phyloP scores from a whole-genome alignment of 2,113 vertebrate species.

The Peucedramus taeniatus region DNA sequence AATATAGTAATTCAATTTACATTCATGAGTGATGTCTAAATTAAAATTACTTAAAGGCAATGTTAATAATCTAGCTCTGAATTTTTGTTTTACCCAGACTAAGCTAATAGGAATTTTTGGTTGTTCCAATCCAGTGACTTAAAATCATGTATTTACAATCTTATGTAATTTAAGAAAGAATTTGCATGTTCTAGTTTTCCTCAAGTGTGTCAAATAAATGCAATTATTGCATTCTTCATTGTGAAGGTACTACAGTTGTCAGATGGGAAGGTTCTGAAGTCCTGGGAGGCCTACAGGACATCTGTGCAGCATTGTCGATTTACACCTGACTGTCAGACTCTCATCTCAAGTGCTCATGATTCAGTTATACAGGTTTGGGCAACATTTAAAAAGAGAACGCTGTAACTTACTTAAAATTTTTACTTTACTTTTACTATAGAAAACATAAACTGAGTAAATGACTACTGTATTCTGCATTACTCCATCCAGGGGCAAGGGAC shows the following conservation, averaged over 20 bases:
- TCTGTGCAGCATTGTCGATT: constrained; percentile 86
- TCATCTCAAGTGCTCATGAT: constrained; percentile 89
- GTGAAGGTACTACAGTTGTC: constrained; percentile 82
- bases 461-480: neutral
- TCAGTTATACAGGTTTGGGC: constrained; percentile 81
- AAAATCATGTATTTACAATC: neutral
- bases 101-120: neutral
- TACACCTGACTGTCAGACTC: constrained; percentile 73
- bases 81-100: neutral
- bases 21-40: neutral
- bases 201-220: neutral
- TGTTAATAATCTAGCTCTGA: neutral
- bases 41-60: neutral
- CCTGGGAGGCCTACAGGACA: constrained; percentile 73
- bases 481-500: neutral
- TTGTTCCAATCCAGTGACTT: neutral
- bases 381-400: neutral
- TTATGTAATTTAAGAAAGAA: neutral
- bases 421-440: too few relatives aligned
- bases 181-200: neutral
- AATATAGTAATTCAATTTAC: neutral
- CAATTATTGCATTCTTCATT: neutral
- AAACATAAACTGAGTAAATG: neutral
- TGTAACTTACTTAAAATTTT: neutral
- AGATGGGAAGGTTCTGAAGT: constrained; percentile 75